Evolutionary conservation across 2,113 vertebrate genomes (phyloP).

Genomic region (Lynx canadensis): DNA sequence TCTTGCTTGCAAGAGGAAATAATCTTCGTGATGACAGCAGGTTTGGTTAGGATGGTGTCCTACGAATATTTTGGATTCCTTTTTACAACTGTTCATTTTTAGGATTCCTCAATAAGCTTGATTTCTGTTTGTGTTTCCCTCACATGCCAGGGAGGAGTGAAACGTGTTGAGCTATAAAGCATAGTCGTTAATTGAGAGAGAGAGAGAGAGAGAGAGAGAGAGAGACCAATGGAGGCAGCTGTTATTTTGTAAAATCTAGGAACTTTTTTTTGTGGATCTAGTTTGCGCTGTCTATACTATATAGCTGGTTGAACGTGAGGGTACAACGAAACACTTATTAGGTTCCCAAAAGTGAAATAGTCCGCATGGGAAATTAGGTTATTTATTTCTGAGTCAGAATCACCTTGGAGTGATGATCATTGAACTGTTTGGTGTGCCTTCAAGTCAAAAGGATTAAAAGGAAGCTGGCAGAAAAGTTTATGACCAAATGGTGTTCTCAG

Average conservation of each 20-base stretch:
- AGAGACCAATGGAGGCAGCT: neutral
- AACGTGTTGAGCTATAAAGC: neutral
- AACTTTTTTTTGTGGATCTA: neutral
- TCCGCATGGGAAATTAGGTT: neutral
- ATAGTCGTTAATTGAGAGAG: slow-evolving; percentile 20
- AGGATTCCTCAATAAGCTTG: neutral
- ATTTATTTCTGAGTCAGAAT: slow-evolving; percentile 23
- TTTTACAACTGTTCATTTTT: neutral
- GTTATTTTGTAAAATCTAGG: neutral
- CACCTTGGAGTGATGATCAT: neutral
- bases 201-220: neutral
- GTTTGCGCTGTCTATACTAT: neutral
- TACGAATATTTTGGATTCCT: neutral
- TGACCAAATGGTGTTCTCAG: neutral
- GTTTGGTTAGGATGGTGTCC: neutral
- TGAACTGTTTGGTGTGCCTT: neutral
- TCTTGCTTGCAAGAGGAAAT: neutral
- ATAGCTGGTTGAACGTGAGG: neutral
- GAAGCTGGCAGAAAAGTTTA: neutral
- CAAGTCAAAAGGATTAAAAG: slow-evolving; percentile 41
- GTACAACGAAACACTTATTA: neutral
- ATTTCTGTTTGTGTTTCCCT: slow-evolving; percentile 27
- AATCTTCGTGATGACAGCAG: neutral
- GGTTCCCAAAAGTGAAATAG: neutral
- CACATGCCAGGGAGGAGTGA: neutral